These are phyloP conservation scores for Muscicapa adusta DNA, from an alignment of 2,113 vertebrate species.

Conservation along the genomic window DNA sequence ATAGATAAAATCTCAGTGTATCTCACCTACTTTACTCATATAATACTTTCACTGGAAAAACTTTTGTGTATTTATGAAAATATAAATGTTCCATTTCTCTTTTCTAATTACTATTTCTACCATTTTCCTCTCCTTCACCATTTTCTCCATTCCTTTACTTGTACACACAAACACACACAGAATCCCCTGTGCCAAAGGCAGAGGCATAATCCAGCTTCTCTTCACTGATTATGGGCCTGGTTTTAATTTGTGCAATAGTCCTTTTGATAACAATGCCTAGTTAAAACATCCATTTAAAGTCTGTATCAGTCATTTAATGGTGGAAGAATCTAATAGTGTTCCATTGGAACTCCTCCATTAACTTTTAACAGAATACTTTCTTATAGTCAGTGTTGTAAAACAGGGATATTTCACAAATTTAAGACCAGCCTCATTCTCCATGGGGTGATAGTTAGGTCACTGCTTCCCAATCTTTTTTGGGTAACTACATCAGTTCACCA, in stretches of 20 bases:
- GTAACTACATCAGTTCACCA: conserved; percentile 13
- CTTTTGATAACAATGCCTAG: conserved; percentile 75
- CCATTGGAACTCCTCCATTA: conserved; percentile 71
- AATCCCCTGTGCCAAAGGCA: conserved; percentile 42
- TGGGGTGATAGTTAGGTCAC: conserved; percentile 53
- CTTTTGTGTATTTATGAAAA: neutral
- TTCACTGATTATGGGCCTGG: conserved; percentile 63
- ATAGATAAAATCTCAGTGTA: neutral
- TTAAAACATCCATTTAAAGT: conserved; percentile 76
- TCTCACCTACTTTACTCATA: neutral
- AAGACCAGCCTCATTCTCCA: conserved; percentile 46
- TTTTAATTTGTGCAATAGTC: conserved; percentile 76
- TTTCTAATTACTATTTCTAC: neutral
- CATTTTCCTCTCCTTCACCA: neutral
- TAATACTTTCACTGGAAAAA: neutral
- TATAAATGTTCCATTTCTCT: neutral
- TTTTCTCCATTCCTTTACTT: neutral
- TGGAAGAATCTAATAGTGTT: conserved; percentile 72
- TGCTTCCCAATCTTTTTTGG: conserved; percentile 28
- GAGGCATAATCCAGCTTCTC: conserved; percentile 64
- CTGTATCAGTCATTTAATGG: conserved; percentile 71
- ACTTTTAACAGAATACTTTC: conserved; percentile 72
- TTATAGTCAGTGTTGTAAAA: conserved; percentile 45
- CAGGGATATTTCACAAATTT: conserved; percentile 34
- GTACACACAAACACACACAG: neutral